Evolutionary conservation across 2,888 invertebrate genomes (phyloP).

Genomic region (Lepetodrilus schrolli): DNA sequence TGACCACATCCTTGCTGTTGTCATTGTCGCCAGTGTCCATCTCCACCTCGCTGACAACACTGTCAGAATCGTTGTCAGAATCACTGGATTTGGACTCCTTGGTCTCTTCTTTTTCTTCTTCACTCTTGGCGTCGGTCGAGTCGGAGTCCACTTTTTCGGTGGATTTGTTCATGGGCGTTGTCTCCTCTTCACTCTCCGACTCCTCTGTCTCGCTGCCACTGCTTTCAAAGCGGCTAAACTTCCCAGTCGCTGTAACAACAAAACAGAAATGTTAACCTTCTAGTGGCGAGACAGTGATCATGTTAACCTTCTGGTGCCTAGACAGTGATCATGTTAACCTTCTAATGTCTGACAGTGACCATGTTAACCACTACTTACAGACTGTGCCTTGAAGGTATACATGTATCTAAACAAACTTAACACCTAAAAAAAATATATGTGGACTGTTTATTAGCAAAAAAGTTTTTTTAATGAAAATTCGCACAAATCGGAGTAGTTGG

Average conservation of each 20-base stretch:
- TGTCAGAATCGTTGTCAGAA: background rate
- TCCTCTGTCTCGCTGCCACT: constrained; percentile 49
- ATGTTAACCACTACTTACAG: too few relatives aligned
- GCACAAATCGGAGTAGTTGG: too few relatives aligned
- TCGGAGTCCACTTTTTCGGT: background rate
- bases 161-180: background rate
- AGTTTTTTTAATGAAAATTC: too few relatives aligned
- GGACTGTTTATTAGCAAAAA: too few relatives aligned
- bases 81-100: background rate
- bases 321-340: background rate
- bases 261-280: background rate
- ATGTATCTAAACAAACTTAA: too few relatives aligned
- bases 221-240: constrained; percentile 61
- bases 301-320: too few relatives aligned
- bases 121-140: background rate
- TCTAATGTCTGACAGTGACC: too few relatives aligned
- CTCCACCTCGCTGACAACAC: constrained; percentile 18
- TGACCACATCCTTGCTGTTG: background rate
- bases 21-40: background rate
- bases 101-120: background rate
- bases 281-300: too few relatives aligned
- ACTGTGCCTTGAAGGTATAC: too few relatives aligned
- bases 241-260: constrained; percentile 46
- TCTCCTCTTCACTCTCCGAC: constrained; percentile 40
- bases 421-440: too few relatives aligned